Conservation (phyloP, 2,888 invertebrate genomes). For the Dynastes hyllus region DNA sequence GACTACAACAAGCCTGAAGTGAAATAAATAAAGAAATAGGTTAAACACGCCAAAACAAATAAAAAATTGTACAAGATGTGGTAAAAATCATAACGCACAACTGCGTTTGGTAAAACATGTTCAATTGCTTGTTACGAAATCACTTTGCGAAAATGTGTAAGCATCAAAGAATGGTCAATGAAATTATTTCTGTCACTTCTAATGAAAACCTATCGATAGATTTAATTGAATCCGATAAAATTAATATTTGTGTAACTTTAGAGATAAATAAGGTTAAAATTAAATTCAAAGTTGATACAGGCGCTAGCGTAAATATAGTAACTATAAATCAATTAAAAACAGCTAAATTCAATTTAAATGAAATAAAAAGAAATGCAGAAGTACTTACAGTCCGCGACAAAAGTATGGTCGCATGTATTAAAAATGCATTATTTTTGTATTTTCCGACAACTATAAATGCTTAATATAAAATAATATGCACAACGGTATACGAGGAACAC, state of each 20-base stretch:
- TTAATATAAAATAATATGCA: too few species aligned
- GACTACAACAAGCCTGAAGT: too few species aligned
- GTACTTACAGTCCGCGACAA: constrained; percentile 1
- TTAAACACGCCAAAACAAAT: too few species aligned
- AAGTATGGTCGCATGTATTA: too few species aligned
- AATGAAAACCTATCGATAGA: constrained; percentile 11
- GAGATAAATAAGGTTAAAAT: constrained; percentile 45
- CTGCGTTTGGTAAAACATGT: too few species aligned
- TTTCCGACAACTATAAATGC: too few species aligned
- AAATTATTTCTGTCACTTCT: constrained; percentile 10
- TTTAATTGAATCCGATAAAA: constrained; percentile 17
- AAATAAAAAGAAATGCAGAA: constrained; percentile 51
- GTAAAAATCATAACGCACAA: constrained; percentile 34
- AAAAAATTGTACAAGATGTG: constrained; percentile 46
- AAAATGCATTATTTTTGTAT: too few species aligned
- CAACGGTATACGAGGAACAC: too few species aligned
- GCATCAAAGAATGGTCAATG: neutral
- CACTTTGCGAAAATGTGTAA: constrained; percentile 39
- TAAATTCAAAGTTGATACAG: constrained; percentile 50
- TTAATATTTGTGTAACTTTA: constrained; percentile 29
- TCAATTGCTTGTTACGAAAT: constrained; percentile 21
- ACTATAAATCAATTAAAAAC: constrained; percentile 43
- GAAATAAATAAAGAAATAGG: too few species aligned
- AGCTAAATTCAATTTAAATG: constrained; percentile 35
- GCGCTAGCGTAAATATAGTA: constrained; percentile 53